These are phyloP conservation scores for Drosophila longiperda DNA, from an alignment of 2,888 invertebrate species.

Conservation along the genomic window DNA sequence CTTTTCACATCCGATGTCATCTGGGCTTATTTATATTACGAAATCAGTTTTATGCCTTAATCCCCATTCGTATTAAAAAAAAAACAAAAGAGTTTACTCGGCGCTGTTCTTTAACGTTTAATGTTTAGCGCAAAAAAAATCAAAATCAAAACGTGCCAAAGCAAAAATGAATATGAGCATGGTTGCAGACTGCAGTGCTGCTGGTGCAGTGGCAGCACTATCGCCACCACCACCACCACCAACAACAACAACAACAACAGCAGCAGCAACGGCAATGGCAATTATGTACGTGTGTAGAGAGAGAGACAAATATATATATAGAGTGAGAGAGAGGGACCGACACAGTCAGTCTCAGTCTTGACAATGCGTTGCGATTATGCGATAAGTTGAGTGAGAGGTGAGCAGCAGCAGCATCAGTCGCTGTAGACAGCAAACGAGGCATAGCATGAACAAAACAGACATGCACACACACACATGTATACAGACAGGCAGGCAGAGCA, in stretches of 20 bases:
- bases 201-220: conserved; percentile 18
- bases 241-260: conserved; percentile 18
- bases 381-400: conserved; percentile 72
- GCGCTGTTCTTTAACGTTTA: conserved; percentile 39
- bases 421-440: conserved; percentile 16
- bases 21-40: conserved; percentile 35
- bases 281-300: conserved; percentile 29
- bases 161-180: conserved; percentile 38
- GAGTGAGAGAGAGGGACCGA: conserved; percentile 2
- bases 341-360: conserved; percentile 55
- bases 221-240: conserved; percentile 1
- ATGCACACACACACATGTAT: conserved; percentile 15
- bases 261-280: conserved; percentile 33
- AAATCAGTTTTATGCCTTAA: conserved; percentile 40
- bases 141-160: conserved; percentile 55
- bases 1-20: conserved; percentile 36
- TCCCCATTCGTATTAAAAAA: conserved; percentile 27
- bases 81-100: conserved; percentile 7
- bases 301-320: conserved; percentile 6
- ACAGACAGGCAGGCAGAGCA: conserved; percentile 23
- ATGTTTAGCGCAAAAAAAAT: conserved; percentile 39
- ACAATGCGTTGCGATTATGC: conserved; percentile 78
- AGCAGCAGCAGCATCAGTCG: conserved; percentile 30
- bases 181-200: conserved; percentile 43
- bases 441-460: conserved; percentile 23